These are phyloP conservation scores for Ictalurus furcatus DNA, from an alignment of 2,113 vertebrate species.

Conservation along the genomic window DNA sequence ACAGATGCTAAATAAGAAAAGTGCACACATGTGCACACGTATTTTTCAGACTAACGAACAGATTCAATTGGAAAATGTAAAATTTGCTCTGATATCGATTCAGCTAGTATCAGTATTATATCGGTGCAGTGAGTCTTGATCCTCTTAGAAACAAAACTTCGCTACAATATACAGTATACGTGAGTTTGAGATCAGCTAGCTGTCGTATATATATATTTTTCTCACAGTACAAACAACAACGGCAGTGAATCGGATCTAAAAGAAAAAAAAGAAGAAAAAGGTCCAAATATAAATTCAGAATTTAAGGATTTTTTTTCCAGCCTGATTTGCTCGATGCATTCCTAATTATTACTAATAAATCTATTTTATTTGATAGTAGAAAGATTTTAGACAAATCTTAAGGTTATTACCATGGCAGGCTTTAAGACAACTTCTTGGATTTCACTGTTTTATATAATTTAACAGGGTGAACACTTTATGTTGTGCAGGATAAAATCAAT, in stretches of 20 bases:
- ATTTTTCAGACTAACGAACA: not conserved
- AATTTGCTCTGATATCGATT: not conserved
- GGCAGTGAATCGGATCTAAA: not conserved
- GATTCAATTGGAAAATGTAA: not conserved
- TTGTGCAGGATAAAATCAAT: not conserved
- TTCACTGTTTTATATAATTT: not conserved
- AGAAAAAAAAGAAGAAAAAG: not conserved
- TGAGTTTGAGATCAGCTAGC: no score
- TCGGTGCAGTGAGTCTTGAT: not conserved
- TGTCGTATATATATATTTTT: no score
- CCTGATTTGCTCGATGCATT: not conserved
- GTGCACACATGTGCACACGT: no score
- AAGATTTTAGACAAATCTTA: not conserved
- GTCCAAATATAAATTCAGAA: not conserved
- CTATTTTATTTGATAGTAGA: not conserved
- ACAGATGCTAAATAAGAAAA: not conserved
- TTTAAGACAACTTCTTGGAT: not conserved
- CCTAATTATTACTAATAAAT: not conserved
- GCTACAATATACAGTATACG: no score
- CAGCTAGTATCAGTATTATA: not conserved
- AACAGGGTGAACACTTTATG: not conserved
- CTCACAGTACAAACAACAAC: not conserved
- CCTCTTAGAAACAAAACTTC: no score
- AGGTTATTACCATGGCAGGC: not conserved
- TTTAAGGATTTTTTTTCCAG: not conserved